Evolutionary conservation across 2,797 vertebrate species (phyloP), one percentile per base, ranked within the genome.

Genomic region (Nothura maculosa): DNA sequence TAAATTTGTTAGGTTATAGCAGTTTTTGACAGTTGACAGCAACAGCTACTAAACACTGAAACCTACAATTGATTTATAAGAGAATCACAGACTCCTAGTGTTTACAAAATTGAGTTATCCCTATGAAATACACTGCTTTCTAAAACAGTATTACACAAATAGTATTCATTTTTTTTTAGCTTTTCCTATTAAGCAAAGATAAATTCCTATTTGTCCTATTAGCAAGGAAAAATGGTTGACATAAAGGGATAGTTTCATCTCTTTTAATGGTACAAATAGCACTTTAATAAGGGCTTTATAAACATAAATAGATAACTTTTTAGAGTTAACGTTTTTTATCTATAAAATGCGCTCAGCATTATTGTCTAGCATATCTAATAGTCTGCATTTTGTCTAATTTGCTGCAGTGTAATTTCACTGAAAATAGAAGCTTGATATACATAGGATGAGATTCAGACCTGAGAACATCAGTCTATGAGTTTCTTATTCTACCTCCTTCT

Each of bases 11-110:
- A 34, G 54, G 83, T 74, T 87, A 54, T 32, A 90, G 57, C 64
- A 92, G 92, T 90, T 90, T 90, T 27, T 81, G 12, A 60, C 75
- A 81, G 57, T 81, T 88, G 81, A 92, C 32, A 80, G 64, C 43
- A 84, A 58, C 52, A 89, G 34, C 36, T 81, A 88, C 88, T 90
- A 48, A 68, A 68, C 27, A 67, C 42, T 7, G 19, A 85, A 82
- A 79, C 54, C 36, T 38, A 32, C 22, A 27, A 13, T 64, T 82
- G 64, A 58, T 94, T 89, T 87, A 40, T 55, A 88, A 50, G 48
- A 77, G 20, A 92, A 86, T 58, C 48, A 54, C 19, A 57, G 54
- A 40, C 68, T n/a, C 28, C 20, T 34, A 60, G 38, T 47, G 54
- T 30, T 80, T 87, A 81, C 15, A 70, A 40, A 82, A 80, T 42